These are phyloP conservation scores for Auanema freiburgensis DNA, from an alignment of 2,888 invertebrate species.

Conservation along the genomic window DNA sequence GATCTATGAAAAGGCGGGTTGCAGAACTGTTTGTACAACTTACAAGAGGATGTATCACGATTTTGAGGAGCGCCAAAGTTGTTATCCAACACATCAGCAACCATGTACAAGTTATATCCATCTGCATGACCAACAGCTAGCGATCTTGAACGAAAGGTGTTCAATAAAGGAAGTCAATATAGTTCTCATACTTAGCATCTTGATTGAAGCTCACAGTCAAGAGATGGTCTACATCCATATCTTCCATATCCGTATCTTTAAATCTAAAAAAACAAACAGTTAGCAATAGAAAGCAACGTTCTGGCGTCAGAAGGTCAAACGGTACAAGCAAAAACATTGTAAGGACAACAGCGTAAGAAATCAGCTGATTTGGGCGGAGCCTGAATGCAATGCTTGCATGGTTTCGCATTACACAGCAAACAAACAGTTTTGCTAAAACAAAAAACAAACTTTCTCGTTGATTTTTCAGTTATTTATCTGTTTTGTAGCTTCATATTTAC, in stretches of 20 bases:
- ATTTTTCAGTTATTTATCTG: too few relatives aligned
- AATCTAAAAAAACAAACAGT: neutral
- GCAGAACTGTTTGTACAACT: neutral
- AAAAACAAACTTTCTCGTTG: too few relatives aligned
- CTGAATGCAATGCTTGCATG: too few relatives aligned
- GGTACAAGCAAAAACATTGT: conserved; percentile 6
- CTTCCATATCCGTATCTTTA: conserved; percentile 9
- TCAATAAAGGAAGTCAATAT: conserved; percentile 26
- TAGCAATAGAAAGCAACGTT: conserved; percentile 3
- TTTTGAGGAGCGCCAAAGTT: conserved; percentile 26
- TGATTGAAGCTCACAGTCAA: conserved; percentile 96
- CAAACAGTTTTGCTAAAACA: too few relatives aligned
- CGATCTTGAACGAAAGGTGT: conserved; percentile 69
- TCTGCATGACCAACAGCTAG: conserved; percentile 87
- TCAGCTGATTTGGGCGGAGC: too few relatives aligned
- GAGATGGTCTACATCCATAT: conserved; percentile 70
- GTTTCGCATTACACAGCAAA: too few relatives aligned
- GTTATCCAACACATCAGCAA: conserved; percentile 73
- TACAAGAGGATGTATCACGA: conserved; percentile 24
- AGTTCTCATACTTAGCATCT: conserved; percentile 86
- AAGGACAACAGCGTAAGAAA: too few relatives aligned
- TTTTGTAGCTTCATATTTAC: too few relatives aligned
- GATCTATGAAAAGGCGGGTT: conserved; percentile 8
- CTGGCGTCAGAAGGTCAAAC: conserved; percentile 11
- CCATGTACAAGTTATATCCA: conserved; percentile 86